Conservation (phyloP, 2,888 invertebrate genomes). For the Oscheius sp. region DNA sequence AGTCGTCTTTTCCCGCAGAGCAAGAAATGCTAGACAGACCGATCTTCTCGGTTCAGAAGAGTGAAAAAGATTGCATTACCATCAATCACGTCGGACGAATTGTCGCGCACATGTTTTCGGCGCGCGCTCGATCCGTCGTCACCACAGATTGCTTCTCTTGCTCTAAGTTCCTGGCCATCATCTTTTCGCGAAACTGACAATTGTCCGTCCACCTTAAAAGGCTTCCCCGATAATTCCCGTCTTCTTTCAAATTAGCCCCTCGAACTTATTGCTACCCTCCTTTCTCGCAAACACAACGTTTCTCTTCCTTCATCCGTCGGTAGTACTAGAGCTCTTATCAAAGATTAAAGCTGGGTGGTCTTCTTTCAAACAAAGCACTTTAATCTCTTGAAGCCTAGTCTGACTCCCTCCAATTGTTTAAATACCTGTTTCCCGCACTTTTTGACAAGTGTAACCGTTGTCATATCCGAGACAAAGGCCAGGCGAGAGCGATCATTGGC, state of each 20-base stretch:
- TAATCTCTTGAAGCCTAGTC: too few relatives aligned
- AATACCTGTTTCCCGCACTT: background rate
- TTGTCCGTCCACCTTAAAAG: background rate
- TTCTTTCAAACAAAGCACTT: too few relatives aligned
- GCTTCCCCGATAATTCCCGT: background rate
- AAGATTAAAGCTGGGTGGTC: too few relatives aligned
- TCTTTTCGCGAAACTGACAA: constrained; percentile 4
- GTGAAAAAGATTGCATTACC: too few relatives aligned
- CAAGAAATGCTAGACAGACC: background rate
- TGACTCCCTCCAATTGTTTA: background rate
- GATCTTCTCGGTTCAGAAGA: too few relatives aligned
- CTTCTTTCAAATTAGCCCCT: background rate
- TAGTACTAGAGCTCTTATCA: too few relatives aligned
- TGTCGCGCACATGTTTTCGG: too few relatives aligned
- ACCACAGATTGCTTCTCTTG: constrained; percentile 12
- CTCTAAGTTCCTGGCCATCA: constrained; percentile 1
- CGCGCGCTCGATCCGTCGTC: background rate
- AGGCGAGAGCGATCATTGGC: background rate
- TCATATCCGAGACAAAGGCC: constrained; percentile 4
- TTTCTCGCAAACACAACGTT: background rate
- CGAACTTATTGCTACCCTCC: background rate
- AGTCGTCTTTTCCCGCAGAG: too few relatives aligned
- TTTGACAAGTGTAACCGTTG: background rate
- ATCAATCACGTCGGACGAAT: too few relatives aligned
- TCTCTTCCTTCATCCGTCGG: background rate